Percentiles rank a stretch among this genome's conserved stretches.
Conservation (phyloP, 1,140 invertebrate genomes). For the Pseudomyrmex dendroicus region DNA sequence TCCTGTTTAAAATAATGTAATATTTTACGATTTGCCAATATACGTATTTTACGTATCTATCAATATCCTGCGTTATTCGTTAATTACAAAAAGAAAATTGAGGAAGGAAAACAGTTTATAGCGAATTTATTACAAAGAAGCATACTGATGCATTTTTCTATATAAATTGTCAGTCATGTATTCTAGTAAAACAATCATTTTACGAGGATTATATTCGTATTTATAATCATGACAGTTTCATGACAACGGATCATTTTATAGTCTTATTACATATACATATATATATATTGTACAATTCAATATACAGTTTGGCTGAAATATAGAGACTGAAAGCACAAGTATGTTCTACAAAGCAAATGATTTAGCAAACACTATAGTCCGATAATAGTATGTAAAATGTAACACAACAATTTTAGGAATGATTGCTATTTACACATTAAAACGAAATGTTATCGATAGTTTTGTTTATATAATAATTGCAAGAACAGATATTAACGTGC, state of each 20-base stretch:
- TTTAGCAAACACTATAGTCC: conserved; percentile 62
- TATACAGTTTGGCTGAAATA: conserved; percentile 69
- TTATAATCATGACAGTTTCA: conserved; percentile 58
- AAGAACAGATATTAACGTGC: conserved; percentile 53
- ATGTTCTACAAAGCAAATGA: conserved; percentile 56
- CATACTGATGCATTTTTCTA: conserved; percentile 38
- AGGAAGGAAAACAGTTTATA: background rate
- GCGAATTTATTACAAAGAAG: conserved; percentile 13
- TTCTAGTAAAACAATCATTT: background rate
- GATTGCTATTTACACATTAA: conserved; percentile 60
- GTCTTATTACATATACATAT: conserved; percentile 44
- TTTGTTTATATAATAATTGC: conserved; percentile 60
- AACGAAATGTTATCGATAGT: conserved; percentile 57
- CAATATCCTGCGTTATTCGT: conserved; percentile 22
- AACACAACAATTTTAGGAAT: conserved; percentile 30
- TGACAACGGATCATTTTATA: conserved; percentile 43
- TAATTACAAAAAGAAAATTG: background rate
- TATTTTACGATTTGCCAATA: background rate
- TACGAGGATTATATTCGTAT: conserved; percentile 43
- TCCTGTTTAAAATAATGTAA: background rate
- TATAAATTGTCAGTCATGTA: conserved; percentile 13
- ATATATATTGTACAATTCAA: conserved; percentile 61
- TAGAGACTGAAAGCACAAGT: conserved; percentile 66
- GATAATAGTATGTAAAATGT: conserved; percentile 45
- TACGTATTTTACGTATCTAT: background rate